phyloP scores from a whole-genome alignment of 2,113 vertebrate genomes.

The Siniperca chuatsi region DNA sequence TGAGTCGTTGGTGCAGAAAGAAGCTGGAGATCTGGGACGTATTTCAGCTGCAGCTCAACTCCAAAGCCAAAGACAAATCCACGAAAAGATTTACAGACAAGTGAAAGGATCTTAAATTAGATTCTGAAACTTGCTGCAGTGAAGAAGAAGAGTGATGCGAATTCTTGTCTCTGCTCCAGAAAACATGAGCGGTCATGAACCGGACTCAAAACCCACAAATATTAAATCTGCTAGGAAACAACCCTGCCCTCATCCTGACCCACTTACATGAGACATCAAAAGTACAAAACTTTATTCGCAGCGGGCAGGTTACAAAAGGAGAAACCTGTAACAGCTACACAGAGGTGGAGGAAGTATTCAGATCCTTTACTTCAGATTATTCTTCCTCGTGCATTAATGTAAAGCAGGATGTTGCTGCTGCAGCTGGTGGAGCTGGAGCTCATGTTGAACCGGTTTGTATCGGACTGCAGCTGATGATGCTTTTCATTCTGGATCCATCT shows the following conservation, averaged over 20 bases:
- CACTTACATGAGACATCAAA: no score
- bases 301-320: neutral
- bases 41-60: constrained; percentile 25
- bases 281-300: neutral
- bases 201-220: neutral
- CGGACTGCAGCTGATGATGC: no score
- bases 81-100: neutral
- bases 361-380: neutral
- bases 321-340: neutral
- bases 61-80: constrained; percentile 2
- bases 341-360: neutral
- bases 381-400: no score
- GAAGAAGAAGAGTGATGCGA: neutral
- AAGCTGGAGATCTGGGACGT: constrained; percentile 3
- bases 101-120: neutral
- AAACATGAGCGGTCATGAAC: neutral
- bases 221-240: constrained; percentile 8
- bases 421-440: no score
- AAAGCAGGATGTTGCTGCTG: no score
- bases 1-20: neutral
- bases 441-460: no score
- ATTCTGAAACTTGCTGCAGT: neutral
- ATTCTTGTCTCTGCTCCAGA: constrained; percentile 6
- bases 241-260: neutral
- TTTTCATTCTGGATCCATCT: no score